Evolutionary conservation across 2,113 vertebrate species (phyloP), one percentile per base, ranked within the genome.

Genomic region (Charina bottae): DNA sequence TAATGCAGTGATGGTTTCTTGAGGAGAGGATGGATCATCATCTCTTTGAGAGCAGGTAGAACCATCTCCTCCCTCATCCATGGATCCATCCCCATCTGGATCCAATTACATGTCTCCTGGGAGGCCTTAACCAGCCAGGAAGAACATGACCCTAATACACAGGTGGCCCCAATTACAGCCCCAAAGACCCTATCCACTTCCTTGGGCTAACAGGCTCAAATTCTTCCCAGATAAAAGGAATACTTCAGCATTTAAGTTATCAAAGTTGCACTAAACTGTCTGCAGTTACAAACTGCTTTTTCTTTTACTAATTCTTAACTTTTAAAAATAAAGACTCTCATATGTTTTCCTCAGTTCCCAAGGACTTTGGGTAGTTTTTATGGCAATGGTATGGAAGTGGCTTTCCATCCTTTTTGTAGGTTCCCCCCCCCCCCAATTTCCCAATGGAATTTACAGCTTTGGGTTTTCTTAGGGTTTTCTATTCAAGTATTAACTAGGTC

Each of bases 281-380:
- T 72, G 68, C 68, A 72, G n/a, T 72, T 72, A 72, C 68, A 72
- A 72, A 72, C n/a, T 72, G 68, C 68, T 72, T 72, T 72, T 72
- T 72, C 68, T 72, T 72, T 72, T 72, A 72, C n/a, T 7, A 2
- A 72, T 37, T 72, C 68, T 33, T 72, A n/a, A 6, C 13, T 72
- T 72, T 28, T 23, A n/a, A 68, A 13, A 68, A 72, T 6, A 33
- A 72, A 72, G 12, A 17, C n/a, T 19, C 13, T 19, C 13, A 37
- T 6, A 37, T 12, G 26, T 19, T 2, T 72, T 72, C 33, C 13
- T 72, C 68, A 72, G n/a, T 72, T 72, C 68, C n/a, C n/a, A 37
- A 72, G 68, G 33, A 72, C n/a, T 72, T 72, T 72, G n/a, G 33
- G 15, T 37, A 72, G 68, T 17, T 37, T 19, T 72, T 72, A 12